Evolutionary conservation across 2,113 vertebrate genomes (phyloP).

Genomic region (Zapornia atra): DNA sequence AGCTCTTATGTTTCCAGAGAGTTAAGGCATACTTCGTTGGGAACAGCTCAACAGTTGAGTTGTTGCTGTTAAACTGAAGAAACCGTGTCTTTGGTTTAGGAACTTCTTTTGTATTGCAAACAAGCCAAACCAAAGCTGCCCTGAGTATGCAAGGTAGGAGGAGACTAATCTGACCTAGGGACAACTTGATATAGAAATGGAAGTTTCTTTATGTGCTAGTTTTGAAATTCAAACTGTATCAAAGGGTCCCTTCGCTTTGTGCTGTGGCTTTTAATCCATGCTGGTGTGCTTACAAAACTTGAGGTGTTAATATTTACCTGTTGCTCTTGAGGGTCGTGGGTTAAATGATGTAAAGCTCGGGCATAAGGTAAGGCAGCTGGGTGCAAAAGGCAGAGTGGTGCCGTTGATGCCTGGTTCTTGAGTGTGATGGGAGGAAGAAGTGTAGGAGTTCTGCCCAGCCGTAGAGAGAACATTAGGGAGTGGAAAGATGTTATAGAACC

Average conservation of each 20-base stretch:
- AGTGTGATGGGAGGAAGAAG: not conserved
- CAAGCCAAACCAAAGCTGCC: not conserved
- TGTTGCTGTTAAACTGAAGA: not conserved
- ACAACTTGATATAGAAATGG: not conserved
- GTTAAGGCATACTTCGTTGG: not conserved
- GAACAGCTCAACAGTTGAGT: not conserved
- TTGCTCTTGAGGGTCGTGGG: not conserved
- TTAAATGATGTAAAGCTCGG: not conserved
- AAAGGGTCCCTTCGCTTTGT: not conserved
- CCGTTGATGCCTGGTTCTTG: not conserved
- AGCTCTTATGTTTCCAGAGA: not conserved
- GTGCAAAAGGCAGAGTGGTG: not conserved
- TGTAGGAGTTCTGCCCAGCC: not conserved
- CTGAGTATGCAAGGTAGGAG: not conserved
- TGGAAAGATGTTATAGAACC: not conserved
- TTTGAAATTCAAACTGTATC: not conserved
- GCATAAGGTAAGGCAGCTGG: not conserved
- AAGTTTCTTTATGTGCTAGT: not conserved
- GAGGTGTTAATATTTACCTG: not conserved
- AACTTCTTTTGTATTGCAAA: not conserved
- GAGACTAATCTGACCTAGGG: not conserved
- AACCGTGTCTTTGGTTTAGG: not conserved
- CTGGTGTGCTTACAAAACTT: not conserved
- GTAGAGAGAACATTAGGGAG: not conserved
- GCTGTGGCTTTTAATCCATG: not conserved